Evolutionary conservation across 2,888 invertebrate genomes (phyloP), one percentile per base, ranked within the genome.

Genomic region (Calameuta idolon): DNA sequence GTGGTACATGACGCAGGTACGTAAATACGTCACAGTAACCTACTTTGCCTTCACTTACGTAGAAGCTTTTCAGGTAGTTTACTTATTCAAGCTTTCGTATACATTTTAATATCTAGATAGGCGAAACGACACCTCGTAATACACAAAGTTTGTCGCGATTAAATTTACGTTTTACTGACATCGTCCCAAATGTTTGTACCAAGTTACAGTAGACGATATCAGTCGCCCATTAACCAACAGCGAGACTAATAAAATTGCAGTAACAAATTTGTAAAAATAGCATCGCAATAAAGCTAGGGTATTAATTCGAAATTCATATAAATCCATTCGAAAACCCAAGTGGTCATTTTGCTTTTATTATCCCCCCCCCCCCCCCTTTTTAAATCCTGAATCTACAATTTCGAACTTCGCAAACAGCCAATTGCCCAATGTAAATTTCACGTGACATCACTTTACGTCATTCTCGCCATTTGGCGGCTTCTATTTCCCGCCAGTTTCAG

Each of bases 401-500:
- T 55, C 55, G 23, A 23, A 23, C 55, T 55, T 69, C 75, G 73
- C 69, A 68, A 76, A 79, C 79, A 80, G 81, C 81, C 81, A 80
- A 81, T 81, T 76, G 81, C 71, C 74, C 76, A 40, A 76, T 79
- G 79, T 78, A 79, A 80, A 80, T 82, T 82, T 81, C 71, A 78
- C 34, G 75, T 23, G 79, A 75, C 80, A 77, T 82, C 82, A 81
- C 83, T 87, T 87, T 86, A 86, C 83, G 86, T 86, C 86, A 84
- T 86, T 85, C 84, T 85, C 81, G 81, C 87, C 85, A 85, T 88
- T 88, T 85, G 88, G 87, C 78, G 87, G 89, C 85, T 86, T 86
- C 86, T 85, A 88, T 87, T 89, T 85, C 83, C 84, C 87, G 75
- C 80, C 82, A 85, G 86, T 81, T 85, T 84, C 83, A 81, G 75